Percentiles rank a stretch among this genome's conserved stretches.
phyloP scores from a whole-genome alignment of 1,140 invertebrate species.

The Notospermus geniculatus region DNA sequence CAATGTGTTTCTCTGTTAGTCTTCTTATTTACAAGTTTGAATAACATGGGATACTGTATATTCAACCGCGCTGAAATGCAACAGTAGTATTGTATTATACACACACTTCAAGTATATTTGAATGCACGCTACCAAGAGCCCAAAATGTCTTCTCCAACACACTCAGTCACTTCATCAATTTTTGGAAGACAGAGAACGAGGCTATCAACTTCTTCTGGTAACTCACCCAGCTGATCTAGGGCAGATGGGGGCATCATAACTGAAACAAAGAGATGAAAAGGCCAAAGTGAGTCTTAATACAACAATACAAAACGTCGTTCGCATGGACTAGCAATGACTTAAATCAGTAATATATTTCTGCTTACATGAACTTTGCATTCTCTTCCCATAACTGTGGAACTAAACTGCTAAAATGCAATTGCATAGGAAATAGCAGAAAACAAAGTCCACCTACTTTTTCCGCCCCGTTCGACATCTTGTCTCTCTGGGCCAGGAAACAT shows the following conservation, averaged over 20 bases:
- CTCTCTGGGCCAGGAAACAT: slow-evolving; percentile 93
- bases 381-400: background rate
- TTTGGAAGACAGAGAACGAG: background rate
- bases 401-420: slow-evolving; percentile 10
- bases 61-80: slow-evolving; percentile 77
- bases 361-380: too few species aligned
- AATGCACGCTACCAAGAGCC: slow-evolving; percentile 1
- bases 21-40: slow-evolving; percentile 90
- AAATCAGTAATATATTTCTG: too few species aligned
- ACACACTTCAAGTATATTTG: background rate
- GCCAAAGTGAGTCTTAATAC: too few species aligned
- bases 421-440: slow-evolving; percentile 10
- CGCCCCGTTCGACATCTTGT: slow-evolving; percentile 94
- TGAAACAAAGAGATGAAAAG: slow-evolving; percentile 55
- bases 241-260: slow-evolving; percentile 98
- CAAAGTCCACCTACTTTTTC: slow-evolving; percentile 91
- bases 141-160: background rate
- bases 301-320: too few species aligned
- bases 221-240: slow-evolving; percentile 77
- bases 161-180: background rate
- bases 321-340: too few species aligned
- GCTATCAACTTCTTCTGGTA: too few species aligned
- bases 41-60: slow-evolving; percentile 98
- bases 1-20: slow-evolving; percentile 88
- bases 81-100: too few species aligned